phyloP scores from a whole-genome alignment of 2,113 vertebrate species.

The Galemys pyrenaicus region DNA sequence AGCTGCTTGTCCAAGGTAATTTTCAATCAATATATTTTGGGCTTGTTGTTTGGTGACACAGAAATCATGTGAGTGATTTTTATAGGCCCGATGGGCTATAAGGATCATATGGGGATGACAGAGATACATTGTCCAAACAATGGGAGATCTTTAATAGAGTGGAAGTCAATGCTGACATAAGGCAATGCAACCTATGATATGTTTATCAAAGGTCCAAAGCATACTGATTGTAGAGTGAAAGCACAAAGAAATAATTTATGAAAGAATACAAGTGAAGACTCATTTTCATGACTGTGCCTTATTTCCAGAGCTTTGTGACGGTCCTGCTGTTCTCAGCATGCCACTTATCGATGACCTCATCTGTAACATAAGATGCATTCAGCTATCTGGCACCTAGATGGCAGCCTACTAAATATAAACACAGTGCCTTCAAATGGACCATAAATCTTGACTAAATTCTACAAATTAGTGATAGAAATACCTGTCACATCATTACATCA shows the following conservation, averaged over 20 bases:
- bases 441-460: slow-evolving; percentile 62
- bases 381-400: slow-evolving; percentile 64
- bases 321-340: slow-evolving; percentile 71
- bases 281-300: not conserved
- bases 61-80: not conserved
- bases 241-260: not conserved
- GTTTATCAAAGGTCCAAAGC: slow-evolving; percentile 22
- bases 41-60: not conserved
- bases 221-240: not conserved
- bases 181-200: not conserved
- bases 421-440: slow-evolving; percentile 68
- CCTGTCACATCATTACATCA: slow-evolving; percentile 55
- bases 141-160: not conserved
- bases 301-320: slow-evolving; percentile 41
- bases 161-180: not conserved
- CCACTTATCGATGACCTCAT: slow-evolving; percentile 60
- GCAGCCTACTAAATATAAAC: slow-evolving; percentile 67
- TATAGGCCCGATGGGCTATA: not conserved
- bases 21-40: not conserved
- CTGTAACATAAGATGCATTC: slow-evolving; percentile 62
- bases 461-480: slow-evolving; percentile 69
- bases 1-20: not conserved
- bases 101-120: not conserved
- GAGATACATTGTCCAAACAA: not conserved
- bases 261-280: slow-evolving; percentile 53